Conservation (phyloP, 2,797 vertebrate species). For the Trachurus trachurus region DNA sequence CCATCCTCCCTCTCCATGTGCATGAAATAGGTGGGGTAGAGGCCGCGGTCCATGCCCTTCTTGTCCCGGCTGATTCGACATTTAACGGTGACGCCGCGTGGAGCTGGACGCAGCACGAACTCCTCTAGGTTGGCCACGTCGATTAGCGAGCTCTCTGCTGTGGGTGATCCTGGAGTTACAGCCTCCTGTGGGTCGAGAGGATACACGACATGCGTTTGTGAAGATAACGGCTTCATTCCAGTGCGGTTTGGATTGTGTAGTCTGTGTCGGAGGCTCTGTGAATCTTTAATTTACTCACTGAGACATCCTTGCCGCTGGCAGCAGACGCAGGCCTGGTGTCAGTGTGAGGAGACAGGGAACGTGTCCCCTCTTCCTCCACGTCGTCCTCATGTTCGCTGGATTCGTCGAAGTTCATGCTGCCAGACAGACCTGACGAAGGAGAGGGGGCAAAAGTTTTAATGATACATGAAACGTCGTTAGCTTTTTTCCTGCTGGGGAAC, state of each 20-base stretch:
- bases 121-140: slow-evolving; percentile 93
- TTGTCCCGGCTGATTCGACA: slow-evolving; percentile 96
- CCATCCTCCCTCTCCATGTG: slow-evolving; percentile 95
- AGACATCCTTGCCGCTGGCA: slow-evolving; percentile 87
- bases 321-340: slow-evolving; percentile 89
- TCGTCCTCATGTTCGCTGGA: slow-evolving; percentile 89
- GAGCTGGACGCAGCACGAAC: slow-evolving; percentile 92
- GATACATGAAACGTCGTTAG: neutral
- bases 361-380: slow-evolving; percentile 75
- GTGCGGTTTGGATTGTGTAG: neutral
- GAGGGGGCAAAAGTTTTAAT: neutral
- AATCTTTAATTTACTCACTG: slow-evolving; percentile 79
- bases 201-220: neutral
- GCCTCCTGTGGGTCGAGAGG: slow-evolving; percentile 80
- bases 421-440: slow-evolving; percentile 88
- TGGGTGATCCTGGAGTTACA: slow-evolving; percentile 82
- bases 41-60: slow-evolving; percentile 96
- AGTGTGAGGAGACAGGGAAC: slow-evolving; percentile 80
- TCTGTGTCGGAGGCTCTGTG: neutral
- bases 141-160: slow-evolving; percentile 82
- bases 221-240: neutral
- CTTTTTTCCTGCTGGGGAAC: neutral
- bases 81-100: slow-evolving; percentile 90
- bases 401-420: slow-evolving; percentile 93
- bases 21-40: slow-evolving; percentile 98